Conservation (phyloP, 1,140 invertebrate genomes). For the Sycobia sp. region DNA sequence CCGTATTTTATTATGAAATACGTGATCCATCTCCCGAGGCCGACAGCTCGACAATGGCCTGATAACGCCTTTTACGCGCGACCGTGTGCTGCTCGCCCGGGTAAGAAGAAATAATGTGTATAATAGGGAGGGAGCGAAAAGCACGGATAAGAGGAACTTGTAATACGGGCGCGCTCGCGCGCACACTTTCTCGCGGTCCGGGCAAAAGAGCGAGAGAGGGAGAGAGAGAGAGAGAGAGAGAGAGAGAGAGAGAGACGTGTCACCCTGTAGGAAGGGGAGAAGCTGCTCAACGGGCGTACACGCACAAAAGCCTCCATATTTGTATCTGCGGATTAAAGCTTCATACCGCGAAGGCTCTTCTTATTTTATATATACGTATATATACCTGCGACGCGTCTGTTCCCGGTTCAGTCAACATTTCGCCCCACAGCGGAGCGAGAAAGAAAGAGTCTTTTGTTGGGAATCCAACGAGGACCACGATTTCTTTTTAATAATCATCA, state of each 20-base stretch:
- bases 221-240: neutral
- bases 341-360: neutral
- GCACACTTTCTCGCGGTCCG: too few species aligned
- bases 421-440: too few species aligned
- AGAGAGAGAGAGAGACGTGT: neutral
- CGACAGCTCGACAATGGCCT: slow-evolving; percentile 54
- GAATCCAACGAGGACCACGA: too few species aligned
- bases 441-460: too few species aligned
- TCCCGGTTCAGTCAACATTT: too few species aligned
- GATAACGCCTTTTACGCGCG: slow-evolving; percentile 44
- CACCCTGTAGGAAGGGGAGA: too few species aligned
- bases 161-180: too few species aligned
- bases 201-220: too few species aligned
- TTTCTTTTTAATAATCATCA: too few species aligned
- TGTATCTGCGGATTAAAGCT: slow-evolving; percentile 3
- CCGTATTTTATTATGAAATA: slow-evolving; percentile 53
- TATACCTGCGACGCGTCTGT: too few species aligned
- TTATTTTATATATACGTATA: neutral
- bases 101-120: too few species aligned
- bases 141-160: too few species aligned
- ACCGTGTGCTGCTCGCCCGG: neutral
- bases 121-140: neutral
- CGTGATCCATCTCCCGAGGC: slow-evolving; percentile 56
- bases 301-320: neutral
- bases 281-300: neutral